Evolutionary conservation across 1,140 invertebrate species (phyloP).

Genomic region (Sitodiplosis mosellana): DNA sequence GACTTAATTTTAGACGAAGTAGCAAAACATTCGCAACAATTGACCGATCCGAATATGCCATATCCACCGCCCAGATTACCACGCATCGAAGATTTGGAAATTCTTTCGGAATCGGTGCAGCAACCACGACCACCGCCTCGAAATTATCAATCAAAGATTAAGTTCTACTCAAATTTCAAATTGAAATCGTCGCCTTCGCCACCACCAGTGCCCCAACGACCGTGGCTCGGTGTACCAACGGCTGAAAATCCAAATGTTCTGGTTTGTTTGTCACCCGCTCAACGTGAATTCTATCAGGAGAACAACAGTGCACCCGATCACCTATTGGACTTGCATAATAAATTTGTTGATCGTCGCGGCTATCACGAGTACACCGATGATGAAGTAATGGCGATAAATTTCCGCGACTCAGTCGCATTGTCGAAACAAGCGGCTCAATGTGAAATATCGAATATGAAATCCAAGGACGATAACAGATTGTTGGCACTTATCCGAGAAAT

Average conservation of each 20-base stretch:
- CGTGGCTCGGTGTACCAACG: constrained; percentile 38
- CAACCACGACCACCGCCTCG: background rate
- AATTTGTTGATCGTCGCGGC: constrained; percentile 39
- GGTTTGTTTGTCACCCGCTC: constrained; percentile 50
- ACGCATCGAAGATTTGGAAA: constrained; percentile 15
- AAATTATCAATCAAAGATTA: background rate
- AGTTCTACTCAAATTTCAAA: background rate
- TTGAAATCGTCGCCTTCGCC: constrained; percentile 2
- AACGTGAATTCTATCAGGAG: constrained; percentile 33
- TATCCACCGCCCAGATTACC: constrained; percentile 18
- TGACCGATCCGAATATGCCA: constrained; percentile 21
- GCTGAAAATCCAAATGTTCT: constrained; percentile 35
- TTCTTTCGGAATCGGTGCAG: background rate
- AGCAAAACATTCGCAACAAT: constrained; percentile 37
- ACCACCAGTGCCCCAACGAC: constrained; percentile 13
- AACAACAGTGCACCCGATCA: constrained; percentile 26
- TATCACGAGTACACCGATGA: constrained; percentile 29
- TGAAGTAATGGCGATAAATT: constrained; percentile 15
- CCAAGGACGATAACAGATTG: constrained; percentile 26
- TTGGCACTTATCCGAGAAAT: constrained; percentile 33
- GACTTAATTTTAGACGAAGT: constrained; percentile 42
- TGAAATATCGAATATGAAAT: too few species aligned
- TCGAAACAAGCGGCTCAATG: too few species aligned
- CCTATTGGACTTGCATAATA: constrained; percentile 44
- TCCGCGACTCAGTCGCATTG: constrained; percentile 10